Evolutionary conservation across 2,797 vertebrate genomes (phyloP).

Genomic region (Enoplosus armatus): DNA sequence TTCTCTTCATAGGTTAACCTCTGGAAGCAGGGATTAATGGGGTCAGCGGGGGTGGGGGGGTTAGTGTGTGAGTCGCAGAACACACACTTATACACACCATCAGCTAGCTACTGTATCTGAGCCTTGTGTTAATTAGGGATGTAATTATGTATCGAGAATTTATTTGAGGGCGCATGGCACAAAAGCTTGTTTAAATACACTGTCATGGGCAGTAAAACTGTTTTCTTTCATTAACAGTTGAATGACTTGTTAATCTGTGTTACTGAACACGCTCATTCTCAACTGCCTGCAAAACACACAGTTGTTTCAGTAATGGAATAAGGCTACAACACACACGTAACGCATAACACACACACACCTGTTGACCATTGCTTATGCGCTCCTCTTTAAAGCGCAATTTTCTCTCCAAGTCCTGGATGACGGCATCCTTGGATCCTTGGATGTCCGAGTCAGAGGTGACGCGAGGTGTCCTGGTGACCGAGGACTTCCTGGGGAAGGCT

Average conservation of each 20-base stretch:
- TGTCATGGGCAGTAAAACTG: background rate
- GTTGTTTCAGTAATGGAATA: background rate
- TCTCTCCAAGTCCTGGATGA: slow-evolving; percentile 98
- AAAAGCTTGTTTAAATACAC: slow-evolving; percentile 15
- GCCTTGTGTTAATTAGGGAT: slow-evolving; percentile 39
- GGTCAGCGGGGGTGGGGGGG: slow-evolving; percentile 75
- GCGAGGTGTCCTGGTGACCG: slow-evolving; percentile 87
- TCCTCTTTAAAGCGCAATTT: slow-evolving; percentile 99
- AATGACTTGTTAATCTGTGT: slow-evolving; percentile 63
- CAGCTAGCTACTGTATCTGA: slow-evolving; percentile 14
- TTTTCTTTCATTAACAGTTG: slow-evolving; percentile 11
- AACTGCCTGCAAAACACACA: slow-evolving; percentile 37
- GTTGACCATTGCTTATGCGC: slow-evolving; percentile 93
- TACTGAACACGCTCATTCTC: slow-evolving; percentile 53
- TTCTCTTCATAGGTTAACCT: slow-evolving; percentile 98
- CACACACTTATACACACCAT: slow-evolving; percentile 58
- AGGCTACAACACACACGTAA: slow-evolving; percentile 11
- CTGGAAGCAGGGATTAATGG: slow-evolving; percentile 87
- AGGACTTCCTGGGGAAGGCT: slow-evolving; percentile 81
- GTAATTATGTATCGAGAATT: slow-evolving; percentile 5
- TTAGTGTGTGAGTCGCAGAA: slow-evolving; percentile 82
- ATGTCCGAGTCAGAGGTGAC: slow-evolving; percentile 95
- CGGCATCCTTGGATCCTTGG: slow-evolving; percentile 97
- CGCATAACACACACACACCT: slow-evolving; percentile 75
- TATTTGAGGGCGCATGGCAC: slow-evolving; percentile 17